Base-by-base conservation (phyloP, 2,797 vertebrate genomes). In the Mallotus villosus region DNA sequence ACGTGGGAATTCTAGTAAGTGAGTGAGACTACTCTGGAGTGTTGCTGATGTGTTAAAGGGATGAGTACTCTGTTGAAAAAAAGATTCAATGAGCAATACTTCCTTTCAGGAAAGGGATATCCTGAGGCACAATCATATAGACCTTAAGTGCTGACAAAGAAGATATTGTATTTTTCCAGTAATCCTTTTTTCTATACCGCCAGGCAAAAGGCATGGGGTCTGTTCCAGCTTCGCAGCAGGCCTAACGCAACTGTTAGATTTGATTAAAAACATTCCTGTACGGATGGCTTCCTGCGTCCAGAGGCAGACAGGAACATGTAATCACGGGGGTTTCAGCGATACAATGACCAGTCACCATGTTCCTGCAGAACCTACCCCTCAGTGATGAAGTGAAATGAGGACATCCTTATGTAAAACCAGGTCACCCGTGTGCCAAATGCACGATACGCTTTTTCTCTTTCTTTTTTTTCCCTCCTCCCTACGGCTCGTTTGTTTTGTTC, bases 101-200 rank as follows among this genome's bases (percentile, higher is more conserved):
- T 94, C 92, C 91, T 92, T 87, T 92, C 81, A 86, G 92, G 90
- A 92, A 93, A 89, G 82, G 93, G 93, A 94, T 93, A 91, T 94
- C 93, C 93, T 93, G 92, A 92, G 92, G 92, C 91, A 89, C 79
- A 79, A 84, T 83, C 86, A 94, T 93, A 91, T 88, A 93, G 90
- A 92, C 92, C 88, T 90, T 92, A 92, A 93, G 92, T 93, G 93
- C 93, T 94, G 92, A 93, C 92, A 93, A 92, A 92, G 91, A 92
- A 84, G 87, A 93, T 93, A 91, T 92, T 91, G 86, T 92, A 87
- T 92, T 94, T 93, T 93, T 91, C 88, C 90, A 90, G 87, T 91
- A 92, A 91, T 90, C 90, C 86, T 85, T 89, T 90, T 90, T 88
- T 87, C 91, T 51, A 90, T 84, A 87, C 88, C 83, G 81, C 76